A percentile compares a stretch with the other conserved stretches of the same genome.
phyloP scores from a whole-genome alignment of 2,113 vertebrate species.

The Pachycephala philippinensis region DNA sequence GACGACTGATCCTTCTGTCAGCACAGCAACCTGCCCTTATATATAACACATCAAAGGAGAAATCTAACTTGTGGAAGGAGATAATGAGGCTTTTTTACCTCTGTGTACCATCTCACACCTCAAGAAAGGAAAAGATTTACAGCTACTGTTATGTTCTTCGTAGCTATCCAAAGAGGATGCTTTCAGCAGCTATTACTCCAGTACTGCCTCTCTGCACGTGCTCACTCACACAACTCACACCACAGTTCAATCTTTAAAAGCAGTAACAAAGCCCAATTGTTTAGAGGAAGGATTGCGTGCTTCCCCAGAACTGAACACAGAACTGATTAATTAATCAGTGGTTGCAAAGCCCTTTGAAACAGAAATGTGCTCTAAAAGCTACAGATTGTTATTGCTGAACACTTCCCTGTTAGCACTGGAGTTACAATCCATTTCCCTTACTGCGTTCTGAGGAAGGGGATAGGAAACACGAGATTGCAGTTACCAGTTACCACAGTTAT shows the following conservation, averaged over 20 bases:
- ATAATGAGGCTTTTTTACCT: neutral
- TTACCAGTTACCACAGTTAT: neutral
- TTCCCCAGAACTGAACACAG: neutral
- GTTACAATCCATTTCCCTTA: neutral
- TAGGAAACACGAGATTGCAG: neutral
- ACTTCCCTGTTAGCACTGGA: neutral
- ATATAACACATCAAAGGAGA: neutral
- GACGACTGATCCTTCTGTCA: neutral
- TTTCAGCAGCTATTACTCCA: neutral
- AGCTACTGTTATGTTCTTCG: neutral
- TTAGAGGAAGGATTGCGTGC: neutral
- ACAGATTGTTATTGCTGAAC: neutral
- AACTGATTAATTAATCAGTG: constrained; percentile 2
- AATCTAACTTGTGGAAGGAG: neutral
- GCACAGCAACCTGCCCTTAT: neutral
- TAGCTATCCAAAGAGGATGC: neutral
- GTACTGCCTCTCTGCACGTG: neutral
- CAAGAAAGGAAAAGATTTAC: neutral
- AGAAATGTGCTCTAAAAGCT: neutral
- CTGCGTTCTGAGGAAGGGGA: neutral
- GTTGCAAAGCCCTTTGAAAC: neutral
- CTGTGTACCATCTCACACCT: neutral
- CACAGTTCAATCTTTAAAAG: neutral
- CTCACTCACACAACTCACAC: neutral
- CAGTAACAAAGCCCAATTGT: neutral